A percentile compares a stretch with the other conserved stretches of the same genome.
Evolutionary conservation across 2,888 invertebrate genomes (phyloP).

Genomic region (Conomelus anceps): DNA sequence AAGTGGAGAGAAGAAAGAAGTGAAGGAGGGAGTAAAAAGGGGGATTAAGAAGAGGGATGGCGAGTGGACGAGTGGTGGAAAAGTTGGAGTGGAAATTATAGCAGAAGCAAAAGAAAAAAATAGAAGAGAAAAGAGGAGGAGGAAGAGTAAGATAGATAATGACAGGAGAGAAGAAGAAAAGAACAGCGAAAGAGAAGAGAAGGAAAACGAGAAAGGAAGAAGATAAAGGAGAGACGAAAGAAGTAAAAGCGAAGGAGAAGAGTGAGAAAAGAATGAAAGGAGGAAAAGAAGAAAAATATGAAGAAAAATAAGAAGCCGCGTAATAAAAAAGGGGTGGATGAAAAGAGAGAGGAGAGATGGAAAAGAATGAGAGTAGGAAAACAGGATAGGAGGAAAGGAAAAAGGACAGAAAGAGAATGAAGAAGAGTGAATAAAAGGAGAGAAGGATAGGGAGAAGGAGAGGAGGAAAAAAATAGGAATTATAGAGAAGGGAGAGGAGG

Average conservation of each 20-base stretch:
- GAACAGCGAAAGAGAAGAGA: too few species aligned
- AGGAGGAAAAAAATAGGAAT: neutral
- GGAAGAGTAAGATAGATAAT: neutral
- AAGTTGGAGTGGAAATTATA: too few species aligned
- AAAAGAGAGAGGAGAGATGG: neutral
- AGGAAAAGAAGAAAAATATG: neutral
- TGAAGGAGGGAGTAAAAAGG: too few species aligned
- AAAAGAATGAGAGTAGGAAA: constrained; percentile 7
- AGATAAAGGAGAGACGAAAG: neutral
- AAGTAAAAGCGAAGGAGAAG: neutral
- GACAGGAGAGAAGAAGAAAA: neutral
- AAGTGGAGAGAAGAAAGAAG: too few species aligned
- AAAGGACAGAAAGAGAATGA: neutral
- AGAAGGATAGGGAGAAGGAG: neutral
- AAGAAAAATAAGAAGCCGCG: neutral
- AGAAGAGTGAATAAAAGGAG: neutral
- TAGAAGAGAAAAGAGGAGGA: neutral
- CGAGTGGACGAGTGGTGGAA: too few species aligned
- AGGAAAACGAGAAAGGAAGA: neutral
- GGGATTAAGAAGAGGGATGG: too few species aligned
- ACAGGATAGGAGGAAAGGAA: neutral
- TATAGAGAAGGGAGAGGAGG: neutral
- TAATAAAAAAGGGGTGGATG: neutral
- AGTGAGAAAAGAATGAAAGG: neutral
- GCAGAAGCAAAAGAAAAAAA: neutral